Evolutionary conservation across 2,113 vertebrate species (phyloP).

Genomic region (Cepphus grylle): DNA sequence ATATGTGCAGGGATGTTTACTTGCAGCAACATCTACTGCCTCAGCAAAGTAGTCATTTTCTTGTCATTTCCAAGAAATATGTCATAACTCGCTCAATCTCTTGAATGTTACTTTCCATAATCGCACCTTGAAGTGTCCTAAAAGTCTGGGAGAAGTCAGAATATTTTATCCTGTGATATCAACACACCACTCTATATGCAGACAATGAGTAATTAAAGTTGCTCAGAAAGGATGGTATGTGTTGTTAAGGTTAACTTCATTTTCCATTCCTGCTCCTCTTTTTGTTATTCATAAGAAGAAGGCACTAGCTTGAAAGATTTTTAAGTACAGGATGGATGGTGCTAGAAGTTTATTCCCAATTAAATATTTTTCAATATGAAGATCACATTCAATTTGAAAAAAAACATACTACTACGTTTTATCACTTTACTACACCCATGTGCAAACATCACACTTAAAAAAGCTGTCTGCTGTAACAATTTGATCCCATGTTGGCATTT

Average conservation of each 20-base stretch:
- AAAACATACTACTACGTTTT: neutral
- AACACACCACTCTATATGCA: neutral
- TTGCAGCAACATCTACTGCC: neutral
- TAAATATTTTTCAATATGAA: neutral
- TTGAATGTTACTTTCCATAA: conserved; percentile 18
- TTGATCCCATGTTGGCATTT: neutral
- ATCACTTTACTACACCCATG: neutral
- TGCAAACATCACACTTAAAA: neutral
- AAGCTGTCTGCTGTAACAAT: neutral
- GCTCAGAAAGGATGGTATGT: neutral
- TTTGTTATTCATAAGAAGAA: neutral
- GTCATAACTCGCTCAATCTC: neutral
- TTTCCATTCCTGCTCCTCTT: neutral
- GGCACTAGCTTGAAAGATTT: neutral
- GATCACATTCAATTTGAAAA: neutral
- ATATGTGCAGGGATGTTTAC: neutral
- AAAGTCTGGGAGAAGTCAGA: conserved; percentile 5
- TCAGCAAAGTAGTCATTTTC: neutral
- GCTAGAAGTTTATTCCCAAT: neutral
- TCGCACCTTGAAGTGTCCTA: conserved; percentile 18
- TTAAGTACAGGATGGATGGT: neutral
- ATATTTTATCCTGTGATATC: neutral
- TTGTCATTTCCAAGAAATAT: conserved; percentile 20
- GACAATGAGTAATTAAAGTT: neutral
- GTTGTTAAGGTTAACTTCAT: neutral